phyloP scores from a whole-genome alignment of 2,113 vertebrate genomes.

The cat (Felis catus) region DNA sequence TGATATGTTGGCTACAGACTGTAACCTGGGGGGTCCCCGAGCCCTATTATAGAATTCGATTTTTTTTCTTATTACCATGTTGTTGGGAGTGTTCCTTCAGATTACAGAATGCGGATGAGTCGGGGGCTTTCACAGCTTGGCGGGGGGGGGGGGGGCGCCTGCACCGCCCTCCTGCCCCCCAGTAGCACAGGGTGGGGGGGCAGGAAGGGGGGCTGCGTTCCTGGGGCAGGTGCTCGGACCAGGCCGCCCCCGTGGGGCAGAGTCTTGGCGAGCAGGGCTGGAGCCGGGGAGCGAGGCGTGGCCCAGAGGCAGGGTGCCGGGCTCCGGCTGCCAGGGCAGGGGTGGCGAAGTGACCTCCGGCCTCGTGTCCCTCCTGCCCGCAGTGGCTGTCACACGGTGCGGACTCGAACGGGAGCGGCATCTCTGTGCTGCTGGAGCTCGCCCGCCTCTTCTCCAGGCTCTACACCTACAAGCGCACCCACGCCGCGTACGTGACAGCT shows the following conservation, averaged over 20 bases:
- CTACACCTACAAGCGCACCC: slow-evolving; percentile 98
- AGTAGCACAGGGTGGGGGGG: too few relatives aligned
- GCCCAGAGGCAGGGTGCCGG: rapidly evolving
- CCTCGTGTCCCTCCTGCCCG: neutral
- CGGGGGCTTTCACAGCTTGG: neutral
- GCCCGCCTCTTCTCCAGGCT: slow-evolving; percentile 97
- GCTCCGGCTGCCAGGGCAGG: neutral
- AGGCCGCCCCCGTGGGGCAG: neutral
- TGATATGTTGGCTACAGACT: rapidly evolving
- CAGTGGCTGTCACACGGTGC: slow-evolving; percentile 98
- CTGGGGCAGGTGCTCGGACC: neutral
- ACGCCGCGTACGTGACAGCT: slow-evolving; percentile 89
- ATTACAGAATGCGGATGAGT: rapidly evolving
- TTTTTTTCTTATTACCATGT: too few relatives aligned
- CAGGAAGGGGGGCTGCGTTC: neutral
- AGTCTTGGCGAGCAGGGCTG: neutral
- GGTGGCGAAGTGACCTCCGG: rapidly evolving
- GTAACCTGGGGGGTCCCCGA: neutral
- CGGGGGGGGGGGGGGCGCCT: neutral
- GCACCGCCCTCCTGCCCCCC: neutral
- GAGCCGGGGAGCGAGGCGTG: neutral
- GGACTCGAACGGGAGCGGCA: slow-evolving; percentile 96
- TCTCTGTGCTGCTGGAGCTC: slow-evolving; percentile 94
- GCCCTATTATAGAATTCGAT: neutral
- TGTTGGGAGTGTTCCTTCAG: neutral